These are phyloP conservation scores for Bombycilla garrulus DNA, from an alignment of 2,113 vertebrate genomes.

Conservation along the genomic window DNA sequence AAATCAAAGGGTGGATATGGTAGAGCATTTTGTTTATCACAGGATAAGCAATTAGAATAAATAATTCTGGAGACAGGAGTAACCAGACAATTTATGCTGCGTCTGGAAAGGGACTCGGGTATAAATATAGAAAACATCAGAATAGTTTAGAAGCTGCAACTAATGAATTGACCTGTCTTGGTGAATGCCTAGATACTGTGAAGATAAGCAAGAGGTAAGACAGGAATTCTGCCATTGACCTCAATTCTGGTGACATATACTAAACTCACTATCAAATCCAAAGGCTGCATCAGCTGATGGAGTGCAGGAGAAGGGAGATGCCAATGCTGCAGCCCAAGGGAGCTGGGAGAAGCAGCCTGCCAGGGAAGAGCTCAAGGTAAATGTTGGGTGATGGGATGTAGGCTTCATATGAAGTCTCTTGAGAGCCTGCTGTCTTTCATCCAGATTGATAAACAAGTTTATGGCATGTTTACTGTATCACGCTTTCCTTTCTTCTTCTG, in stretches of 20 bases:
- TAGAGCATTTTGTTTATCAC: background rate
- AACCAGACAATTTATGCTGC: background rate
- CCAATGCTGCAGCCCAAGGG: rapidly evolving
- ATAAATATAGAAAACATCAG: background rate
- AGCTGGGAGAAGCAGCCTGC: background rate
- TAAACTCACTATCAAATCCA: background rate
- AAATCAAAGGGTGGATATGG: background rate
- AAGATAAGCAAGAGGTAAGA: background rate
- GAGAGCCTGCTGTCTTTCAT: background rate
- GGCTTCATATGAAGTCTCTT: background rate
- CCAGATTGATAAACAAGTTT: background rate
- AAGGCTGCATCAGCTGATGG: background rate
- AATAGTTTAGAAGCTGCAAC: background rate
- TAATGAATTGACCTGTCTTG: background rate
- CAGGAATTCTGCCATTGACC: background rate
- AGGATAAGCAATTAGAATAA: background rate
- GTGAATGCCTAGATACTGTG: background rate
- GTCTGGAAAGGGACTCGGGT: background rate
- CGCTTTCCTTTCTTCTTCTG: background rate
- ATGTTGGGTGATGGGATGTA: background rate
- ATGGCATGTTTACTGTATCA: background rate
- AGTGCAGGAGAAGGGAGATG: rapidly evolving
- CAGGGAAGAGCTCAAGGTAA: background rate
- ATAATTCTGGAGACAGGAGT: background rate
- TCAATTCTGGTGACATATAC: rapidly evolving